Evolutionary conservation across 2,113 vertebrate genomes (phyloP), one percentile per base, ranked within the genome.

Genomic region (Promerops cafer): DNA sequence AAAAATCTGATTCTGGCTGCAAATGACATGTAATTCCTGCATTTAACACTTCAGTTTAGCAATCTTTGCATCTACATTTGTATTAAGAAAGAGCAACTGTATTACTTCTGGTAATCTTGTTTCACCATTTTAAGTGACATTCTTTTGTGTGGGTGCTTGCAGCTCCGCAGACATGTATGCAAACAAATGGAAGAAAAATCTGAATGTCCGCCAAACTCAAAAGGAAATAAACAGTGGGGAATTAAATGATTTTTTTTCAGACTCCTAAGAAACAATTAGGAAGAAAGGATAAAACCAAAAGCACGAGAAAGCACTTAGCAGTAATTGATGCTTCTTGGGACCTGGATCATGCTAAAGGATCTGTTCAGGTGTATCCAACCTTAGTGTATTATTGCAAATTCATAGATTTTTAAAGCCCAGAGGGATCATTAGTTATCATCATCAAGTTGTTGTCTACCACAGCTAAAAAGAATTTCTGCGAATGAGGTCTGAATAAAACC

Each of bases 171-270:
- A 57, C 18, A 16, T 78, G n/a, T 83, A 47, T 75, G 50, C 61
- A 89, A 97, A 95, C 50, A 92, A 88, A 74, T 44, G 12, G 47
- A 90, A 93, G 50, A 69, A 82, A 90, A 93, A 27, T 22, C 65
- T 76, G 52, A 94, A 83, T 12, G 13, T 16, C 59, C 94, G 84
- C 53, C 94, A 96, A 95, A 89, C 5, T 2, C 0, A 79, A 64
- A 94, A 86, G 59, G 57, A 91, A 90, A 94, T 63, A 90, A 94
- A 60, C n/a, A 75, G 45, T n/a, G 87, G 47, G 54, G 59, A 93
- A 83, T 66, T 1, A 64, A 84, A 71, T 78, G 2, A 1, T 6
- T n/a, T 85, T 91, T 57, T 69, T 87, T 52, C 15, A 90, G 52
- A 84, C 45, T 90, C 96, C 56, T 69, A 87, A 86, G 57, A 91